Evolutionary conservation across 2,888 invertebrate species (phyloP), one percentile per base, ranked within the genome.

Genomic region (Alsophila aescularia): DNA sequence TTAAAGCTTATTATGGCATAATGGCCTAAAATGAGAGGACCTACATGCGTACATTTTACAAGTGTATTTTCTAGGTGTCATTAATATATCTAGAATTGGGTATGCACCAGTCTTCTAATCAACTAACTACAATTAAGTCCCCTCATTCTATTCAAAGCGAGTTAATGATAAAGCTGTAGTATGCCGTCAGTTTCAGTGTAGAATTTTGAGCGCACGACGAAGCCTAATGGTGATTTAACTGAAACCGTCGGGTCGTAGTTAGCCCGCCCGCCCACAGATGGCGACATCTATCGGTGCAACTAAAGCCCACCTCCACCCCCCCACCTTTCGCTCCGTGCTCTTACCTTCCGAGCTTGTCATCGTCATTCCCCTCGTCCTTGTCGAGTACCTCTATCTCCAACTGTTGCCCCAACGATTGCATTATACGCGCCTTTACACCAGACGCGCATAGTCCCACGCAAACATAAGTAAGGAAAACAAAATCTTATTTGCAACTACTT

Each of bases 321-420:
- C 49, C 48, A 42, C 34, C 45, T 51, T 48, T 60, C 56, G 50
- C 60, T 69, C 70, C 62, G 64, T 62, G 69, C 67, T 86, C 94
- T 93, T 93, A 96, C 96, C 96, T 96, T 91, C 98, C 98, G 70
- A 98, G 93, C 74, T 94, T 94, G 90, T 98, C 98, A 91, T 98
- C 97, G 83, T 95, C 94, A 74, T 95, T 94, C 73, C 94, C 93
- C 71, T 97, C 96, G 85, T 98, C 98, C 85, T 95, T 95, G 93
- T 98, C 98, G 93, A 95, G 95, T 67, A 98, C 90, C 79, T 95
- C 95, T 69, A 98, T 86, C 74, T 94, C 94, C 85, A 96, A 90
- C 81, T 93, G 92, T 90, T 96, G 96, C 68, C 96, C 95, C 87
- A 94, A 85, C 84, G 94, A 83, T 82, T 93, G 93, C 92, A 93